Base-by-base conservation (phyloP, 2,797 vertebrate species). In the Xenops minutus region DNA sequence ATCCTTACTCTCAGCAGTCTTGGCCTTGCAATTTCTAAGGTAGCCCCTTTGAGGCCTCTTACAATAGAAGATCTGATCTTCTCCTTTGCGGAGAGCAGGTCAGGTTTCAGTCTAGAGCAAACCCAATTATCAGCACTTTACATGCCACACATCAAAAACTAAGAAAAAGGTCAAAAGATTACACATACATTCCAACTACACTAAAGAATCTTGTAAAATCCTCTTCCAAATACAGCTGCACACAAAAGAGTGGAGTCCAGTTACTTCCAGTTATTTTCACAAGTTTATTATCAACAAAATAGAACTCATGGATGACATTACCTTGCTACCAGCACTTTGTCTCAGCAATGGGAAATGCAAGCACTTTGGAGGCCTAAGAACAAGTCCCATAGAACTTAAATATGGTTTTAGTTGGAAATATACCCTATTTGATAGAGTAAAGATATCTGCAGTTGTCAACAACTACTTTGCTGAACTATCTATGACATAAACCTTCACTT, bases 41-140 rank as follows among this genome's bases (percentile, higher is more conserved):
- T 4, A 92, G 55, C 11, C 73, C 49, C 76, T 91, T 3, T 29
- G 36, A 83, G 34, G 63, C 51, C 79, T 91, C 77, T 85, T 82
- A 64, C 66, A 84, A 37, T 1, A 44, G 41, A 79, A 87, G 82
- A 90, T 63, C 54, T 58, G 64, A 89, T 62, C 43, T 76, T 76
- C 66, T 66, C 58, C 51, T 92, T 64, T 92, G 41, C 44, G 49
- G n/a, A 58, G 36, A 79, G 55, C 20, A 88, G 91, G 82, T 94
- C 89, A 79, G 74, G 67, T 95, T 97, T 96, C 91, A 88, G 85
- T 85, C 89, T 61, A 79, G 15, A 92, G 92, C 73, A 94, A 93
- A 85, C 56, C 52, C n/a, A 94, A 88, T 92, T 95, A 96, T 61
- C 83, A 90, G 77, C 82, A 92, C 55, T 93, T 93, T 95, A 88